Base-by-base conservation (phyloP, 2,888 invertebrate genomes). In the Liodrosophila aerea region DNA sequence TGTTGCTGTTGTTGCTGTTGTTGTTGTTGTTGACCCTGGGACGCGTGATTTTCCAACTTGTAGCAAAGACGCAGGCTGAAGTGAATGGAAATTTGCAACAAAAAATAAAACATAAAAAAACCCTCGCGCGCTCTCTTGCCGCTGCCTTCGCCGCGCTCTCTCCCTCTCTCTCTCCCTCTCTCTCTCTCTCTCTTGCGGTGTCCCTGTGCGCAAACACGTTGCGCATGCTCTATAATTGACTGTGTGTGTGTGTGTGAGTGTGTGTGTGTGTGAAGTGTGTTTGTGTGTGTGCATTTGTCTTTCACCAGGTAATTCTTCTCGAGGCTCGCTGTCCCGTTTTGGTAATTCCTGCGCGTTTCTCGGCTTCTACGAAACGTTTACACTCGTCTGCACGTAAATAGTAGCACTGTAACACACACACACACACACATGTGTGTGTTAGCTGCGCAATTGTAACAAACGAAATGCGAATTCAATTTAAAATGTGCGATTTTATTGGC, bases 11-110 rank as follows among this genome's bases (percentile, higher is more conserved):
- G 36, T 37, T 37, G 13, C 39, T 22, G 47, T 11, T 45, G 41
- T 16, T 45, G 18, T 16, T 31, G 7, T 47, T 65, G 65, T 52
- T 73, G 73, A 82, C 83, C 77, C 76, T 77, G 83, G 56, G 40
- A 36, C 37, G 44, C 51, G 37, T 63, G 56, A 61, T 61, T 72
- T 58, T 62, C 47, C 72, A 64, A 65, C n/a, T n/a, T n/a, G n/a
- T n/a, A n/a, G n/a, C n/a, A n/a, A n/a, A n/a, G n/a, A 71, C 46
- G 16, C 36, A 37, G 41, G 13, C 36, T 33, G 41, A 56, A 54
- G 54, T 54, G 61, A 65, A 61, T 72, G 68, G 52, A 66, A 71
- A 71, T 60, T 54, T 12, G 49, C 40, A 31, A 15, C 64, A 44
- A 30, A 34, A 49, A 54, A 27, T 22, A 22, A 15, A 31, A 39